phyloP scores from a whole-genome alignment of 2,797 vertebrate species.

The Pogonophryne albipinna region DNA sequence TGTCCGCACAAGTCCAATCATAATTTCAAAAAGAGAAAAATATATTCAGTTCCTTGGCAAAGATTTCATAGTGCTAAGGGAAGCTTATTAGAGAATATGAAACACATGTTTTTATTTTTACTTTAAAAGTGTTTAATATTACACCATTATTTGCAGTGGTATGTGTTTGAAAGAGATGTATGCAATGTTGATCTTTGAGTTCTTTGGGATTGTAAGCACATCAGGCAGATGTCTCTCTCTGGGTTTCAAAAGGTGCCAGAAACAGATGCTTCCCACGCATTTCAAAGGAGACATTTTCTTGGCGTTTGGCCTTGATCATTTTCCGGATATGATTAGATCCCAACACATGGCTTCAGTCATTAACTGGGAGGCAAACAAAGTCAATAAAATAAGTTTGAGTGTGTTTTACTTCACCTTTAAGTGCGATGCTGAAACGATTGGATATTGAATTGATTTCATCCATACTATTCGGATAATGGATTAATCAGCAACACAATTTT shows the following conservation, averaged over 20 bases:
- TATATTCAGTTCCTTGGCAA: constrained; percentile 68
- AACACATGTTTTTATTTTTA: neutral
- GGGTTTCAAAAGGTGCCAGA: constrained; percentile 67
- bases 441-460: neutral
- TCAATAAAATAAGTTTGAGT: constrained; percentile 27
- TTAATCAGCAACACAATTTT: neutral
- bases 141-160: neutral
- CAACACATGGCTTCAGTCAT: constrained; percentile 61
- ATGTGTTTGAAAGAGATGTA: neutral
- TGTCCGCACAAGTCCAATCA: constrained; percentile 67
- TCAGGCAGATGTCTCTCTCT: constrained; percentile 68
- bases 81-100: constrained; percentile 43
- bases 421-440: neutral
- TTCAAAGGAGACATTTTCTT: constrained; percentile 80
- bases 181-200: constrained; percentile 9
- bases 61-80: constrained; percentile 67
- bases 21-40: constrained; percentile 76
- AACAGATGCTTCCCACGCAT: constrained; percentile 80
- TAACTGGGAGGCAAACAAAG: constrained; percentile 32
- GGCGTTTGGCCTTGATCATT: constrained; percentile 77
- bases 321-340: constrained; percentile 75
- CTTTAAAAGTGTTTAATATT: constrained; percentile 17
- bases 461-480: neutral
- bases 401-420: constrained; percentile 16
- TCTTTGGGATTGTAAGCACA: constrained; percentile 28